phyloP scores from a whole-genome alignment of 1,140 invertebrate species.

The Agrypnia vestita region DNA sequence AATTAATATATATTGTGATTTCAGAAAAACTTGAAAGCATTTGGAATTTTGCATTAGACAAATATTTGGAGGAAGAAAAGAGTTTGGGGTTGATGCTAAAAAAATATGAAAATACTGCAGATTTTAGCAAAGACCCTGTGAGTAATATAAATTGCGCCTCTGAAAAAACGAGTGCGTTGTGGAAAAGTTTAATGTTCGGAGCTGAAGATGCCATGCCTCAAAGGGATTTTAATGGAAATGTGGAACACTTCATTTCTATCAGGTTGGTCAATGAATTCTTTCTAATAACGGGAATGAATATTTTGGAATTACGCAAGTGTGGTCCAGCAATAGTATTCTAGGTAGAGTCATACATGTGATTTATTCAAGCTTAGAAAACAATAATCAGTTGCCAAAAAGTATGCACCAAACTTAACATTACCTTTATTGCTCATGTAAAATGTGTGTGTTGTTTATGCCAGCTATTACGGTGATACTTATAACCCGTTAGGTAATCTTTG shows the following conservation, averaged over 20 bases:
- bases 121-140: slow-evolving; percentile 14
- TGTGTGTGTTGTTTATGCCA: too few species aligned
- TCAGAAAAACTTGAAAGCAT: slow-evolving; percentile 69
- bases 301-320: too few species aligned
- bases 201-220: slow-evolving; percentile 63
- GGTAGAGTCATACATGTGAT: too few species aligned
- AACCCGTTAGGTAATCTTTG: too few species aligned
- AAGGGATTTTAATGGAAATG: slow-evolving; percentile 65
- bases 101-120: slow-evolving; percentile 55
- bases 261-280: slow-evolving; percentile 62
- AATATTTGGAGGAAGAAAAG: slow-evolving; percentile 72
- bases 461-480: too few species aligned
- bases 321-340: too few species aligned
- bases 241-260: slow-evolving; percentile 66
- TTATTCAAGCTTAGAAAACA: too few species aligned
- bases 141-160: neutral
- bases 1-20: slow-evolving; percentile 54
- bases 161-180: slow-evolving; percentile 60
- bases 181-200: slow-evolving; percentile 65
- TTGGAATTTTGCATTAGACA: slow-evolving; percentile 68
- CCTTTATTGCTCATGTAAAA: too few species aligned
- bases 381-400: too few species aligned
- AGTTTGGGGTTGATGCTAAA: slow-evolving; percentile 71
- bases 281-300: too few species aligned
- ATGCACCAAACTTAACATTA: too few species aligned